Evolutionary conservation across 1,140 invertebrate genomes (phyloP).

Genomic region (Protaetia brevitarsis): DNA sequence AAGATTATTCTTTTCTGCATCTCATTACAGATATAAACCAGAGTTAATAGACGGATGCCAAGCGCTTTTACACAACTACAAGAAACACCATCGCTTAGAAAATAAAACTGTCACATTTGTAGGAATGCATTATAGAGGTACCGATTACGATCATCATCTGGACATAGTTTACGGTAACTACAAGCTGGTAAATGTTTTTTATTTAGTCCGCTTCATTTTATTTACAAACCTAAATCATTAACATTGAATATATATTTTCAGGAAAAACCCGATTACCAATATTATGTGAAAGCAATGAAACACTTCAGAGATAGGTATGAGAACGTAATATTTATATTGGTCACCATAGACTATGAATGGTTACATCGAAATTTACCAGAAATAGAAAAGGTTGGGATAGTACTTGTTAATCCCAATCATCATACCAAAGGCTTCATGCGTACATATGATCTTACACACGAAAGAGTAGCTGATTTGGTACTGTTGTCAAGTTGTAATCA

Average conservation of each 20-base stretch:
- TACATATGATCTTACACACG: too few relatives aligned
- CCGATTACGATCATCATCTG: neutral
- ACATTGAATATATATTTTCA: neutral
- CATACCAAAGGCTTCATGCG: too few relatives aligned
- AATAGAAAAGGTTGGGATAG: neutral
- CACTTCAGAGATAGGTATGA: neutral
- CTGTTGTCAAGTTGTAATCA: constrained; percentile 24
- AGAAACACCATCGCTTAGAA: neutral
- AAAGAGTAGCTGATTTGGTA: constrained; percentile 1
- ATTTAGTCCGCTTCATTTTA: neutral
- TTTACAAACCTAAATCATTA: neutral
- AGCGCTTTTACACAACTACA: neutral
- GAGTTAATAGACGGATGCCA: neutral
- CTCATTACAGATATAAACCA: neutral
- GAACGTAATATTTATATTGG: neutral
- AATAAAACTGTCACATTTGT: neutral
- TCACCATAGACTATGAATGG: neutral
- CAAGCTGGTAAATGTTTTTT: neutral
- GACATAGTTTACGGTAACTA: neutral
- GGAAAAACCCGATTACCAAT: neutral
- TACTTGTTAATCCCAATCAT: neutral
- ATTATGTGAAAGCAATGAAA: neutral
- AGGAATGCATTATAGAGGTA: constrained; percentile 5
- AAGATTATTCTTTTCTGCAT: too few relatives aligned
- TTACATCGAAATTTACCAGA: neutral